Evolutionary conservation across 2,888 invertebrate species (phyloP).

Genomic region (Dicyrtomina minuta): DNA sequence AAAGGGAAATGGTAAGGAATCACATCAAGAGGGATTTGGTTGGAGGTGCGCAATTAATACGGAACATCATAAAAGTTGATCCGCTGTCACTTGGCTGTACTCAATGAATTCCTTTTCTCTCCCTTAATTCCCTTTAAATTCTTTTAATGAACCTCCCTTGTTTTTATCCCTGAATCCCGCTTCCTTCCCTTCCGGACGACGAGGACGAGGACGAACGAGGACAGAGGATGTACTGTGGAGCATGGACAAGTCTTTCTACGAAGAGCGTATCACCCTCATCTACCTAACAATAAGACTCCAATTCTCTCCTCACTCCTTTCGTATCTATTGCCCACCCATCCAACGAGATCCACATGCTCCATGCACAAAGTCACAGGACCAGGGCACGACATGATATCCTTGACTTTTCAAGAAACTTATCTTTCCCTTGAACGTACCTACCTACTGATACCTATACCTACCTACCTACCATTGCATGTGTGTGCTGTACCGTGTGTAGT

Average conservation of each 20-base stretch:
- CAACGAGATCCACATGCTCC: not conserved
- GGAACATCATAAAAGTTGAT: conserved; percentile 53
- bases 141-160: conserved; percentile 53
- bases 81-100: conserved; percentile 50
- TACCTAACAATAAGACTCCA: conserved; percentile 2
- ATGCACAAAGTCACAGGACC: too few species aligned
- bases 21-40: conserved; percentile 45
- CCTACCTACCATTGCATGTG: not conserved
- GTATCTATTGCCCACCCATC: conserved; percentile 6
- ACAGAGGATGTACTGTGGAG: not conserved
- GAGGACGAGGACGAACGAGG: too few species aligned
- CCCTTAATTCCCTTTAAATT: conserved; percentile 53
- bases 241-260: not conserved
- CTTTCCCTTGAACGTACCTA: conserved; percentile 2
- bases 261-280: not conserved
- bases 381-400: conserved; percentile 23
- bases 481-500: too few species aligned
- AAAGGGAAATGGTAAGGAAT: conserved; percentile 36
- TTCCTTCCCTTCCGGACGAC: not conserved
- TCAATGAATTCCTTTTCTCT: conserved; percentile 49
- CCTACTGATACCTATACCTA: not conserved
- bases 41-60: conserved; percentile 52
- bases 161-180: conserved; percentile 41
- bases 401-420: conserved; percentile 13
- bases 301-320: conserved; percentile 16